Evolutionary conservation across 2,888 invertebrate species (phyloP).

Genomic region (Tenthredo mesomela): DNA sequence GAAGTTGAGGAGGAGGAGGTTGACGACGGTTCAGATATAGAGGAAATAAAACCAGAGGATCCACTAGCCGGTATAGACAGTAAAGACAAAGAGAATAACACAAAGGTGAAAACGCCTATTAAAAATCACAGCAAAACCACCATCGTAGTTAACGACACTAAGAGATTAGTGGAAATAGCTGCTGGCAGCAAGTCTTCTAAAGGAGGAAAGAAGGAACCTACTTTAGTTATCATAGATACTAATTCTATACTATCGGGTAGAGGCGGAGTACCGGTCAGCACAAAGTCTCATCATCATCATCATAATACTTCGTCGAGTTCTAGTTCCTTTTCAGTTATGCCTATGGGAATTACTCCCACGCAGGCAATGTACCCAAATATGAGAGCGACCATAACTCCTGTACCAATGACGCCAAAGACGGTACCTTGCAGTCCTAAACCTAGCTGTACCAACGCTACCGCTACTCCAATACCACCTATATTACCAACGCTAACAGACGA

Average conservation of each 20-base stretch:
- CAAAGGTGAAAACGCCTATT: conserved; percentile 70
- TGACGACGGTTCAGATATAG: conserved; percentile 83
- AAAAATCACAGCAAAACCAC: conserved; percentile 77
- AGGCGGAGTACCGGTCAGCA: conserved; percentile 80
- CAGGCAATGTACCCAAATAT: conserved; percentile 85
- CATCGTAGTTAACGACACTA: conserved; percentile 87
- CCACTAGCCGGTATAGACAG: conserved; percentile 79
- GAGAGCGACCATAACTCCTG: conserved; percentile 81
- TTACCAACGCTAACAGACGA: conserved; percentile 93
- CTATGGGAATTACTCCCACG: conserved; percentile 79
- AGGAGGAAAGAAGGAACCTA: conserved; percentile 85
- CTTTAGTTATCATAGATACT: conserved; percentile 89
- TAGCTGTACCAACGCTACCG: conserved; percentile 59
- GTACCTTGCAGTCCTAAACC: conserved; percentile 68
- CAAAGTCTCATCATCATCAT: conserved; percentile 71
- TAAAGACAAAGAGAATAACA: conserved; percentile 75
- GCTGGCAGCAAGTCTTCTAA: conserved; percentile 80
- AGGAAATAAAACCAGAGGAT: conserved; percentile 83
- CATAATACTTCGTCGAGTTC: conserved; percentile 69
- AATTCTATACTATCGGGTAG: conserved; percentile 85
- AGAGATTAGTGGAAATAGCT: conserved; percentile 85
- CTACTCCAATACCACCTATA: conserved; percentile 82
- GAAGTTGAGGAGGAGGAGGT: conserved; percentile 78
- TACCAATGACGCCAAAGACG: conserved; percentile 76
- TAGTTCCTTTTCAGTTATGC: conserved; percentile 78